Evolutionary conservation across 2,113 vertebrate genomes (phyloP), one percentile per base, ranked within the genome.

Genomic region (Labeo rohita): DNA sequence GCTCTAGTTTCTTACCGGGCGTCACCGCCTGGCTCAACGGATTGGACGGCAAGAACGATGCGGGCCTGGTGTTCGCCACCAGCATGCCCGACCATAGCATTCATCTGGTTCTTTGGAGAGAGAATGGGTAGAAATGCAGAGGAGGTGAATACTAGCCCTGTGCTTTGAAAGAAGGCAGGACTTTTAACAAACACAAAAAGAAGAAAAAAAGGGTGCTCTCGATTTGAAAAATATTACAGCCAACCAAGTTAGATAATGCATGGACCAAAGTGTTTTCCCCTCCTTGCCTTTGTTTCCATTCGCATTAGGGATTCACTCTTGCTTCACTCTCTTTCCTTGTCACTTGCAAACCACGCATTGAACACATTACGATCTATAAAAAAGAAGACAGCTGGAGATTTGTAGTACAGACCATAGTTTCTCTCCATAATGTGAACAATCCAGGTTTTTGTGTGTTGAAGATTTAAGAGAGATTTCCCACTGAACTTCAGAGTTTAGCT

Each of bases 31-130:
- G 98, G 98, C 95, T 99, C 61, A 96, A 99, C 0, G 98, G 98
- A 89, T 94, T 99, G 91, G 97, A 99, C 3, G 97, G 97, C 43
- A 94, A 92, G 90, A 99, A 99, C 83, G 98, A 99, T 91, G 93
- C 95, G 0, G 98, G 98, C 88, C 94, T 99, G 90, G 97, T 99
- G 90, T 99, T 99, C 87, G 98, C 98, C 88, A 99, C 98, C 89
- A 99, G 98, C 94, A 99, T 99, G 98, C 98, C 98, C 0, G 98
- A 99, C 93, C 97, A 99, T 94, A 99, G 98, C 95, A 99, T 99
- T 94, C 98, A 99, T 91, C 91, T 99, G 94, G 98, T 99, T 52
- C 94, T 99, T 92, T 99, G 98, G 98, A 99, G 97, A 91, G 98
- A 98, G 90, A 97, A 98, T 0, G 95, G 96, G 89, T 99, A 94